Percentiles rank a stretch among this genome's conserved stretches.
These are phyloP conservation scores for Podocnemis expansa DNA, from an alignment of 2,113 vertebrate species.

Conservation along the genomic window DNA sequence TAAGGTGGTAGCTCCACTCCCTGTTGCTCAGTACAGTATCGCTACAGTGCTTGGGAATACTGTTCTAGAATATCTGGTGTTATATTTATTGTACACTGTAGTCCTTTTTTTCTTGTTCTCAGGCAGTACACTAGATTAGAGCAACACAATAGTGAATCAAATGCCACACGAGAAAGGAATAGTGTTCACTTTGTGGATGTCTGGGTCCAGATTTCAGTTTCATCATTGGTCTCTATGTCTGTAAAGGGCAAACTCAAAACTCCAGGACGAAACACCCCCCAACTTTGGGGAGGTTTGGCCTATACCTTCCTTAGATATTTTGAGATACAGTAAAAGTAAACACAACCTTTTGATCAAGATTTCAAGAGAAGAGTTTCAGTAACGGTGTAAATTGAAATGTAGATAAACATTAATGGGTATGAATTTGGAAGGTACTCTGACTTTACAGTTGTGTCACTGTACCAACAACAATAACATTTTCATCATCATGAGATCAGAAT, in stretches of 20 bases:
- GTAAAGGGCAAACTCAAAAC: background rate
- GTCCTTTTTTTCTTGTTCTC: background rate
- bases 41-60: background rate
- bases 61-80: slow-evolving; percentile 39
- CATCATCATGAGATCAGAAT: background rate
- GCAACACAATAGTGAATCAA: slow-evolving; percentile 20
- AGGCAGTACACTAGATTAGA: slow-evolving; percentile 49
- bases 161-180: background rate
- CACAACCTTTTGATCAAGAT: background rate
- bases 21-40: background rate
- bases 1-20: background rate
- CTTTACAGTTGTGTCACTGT: background rate
- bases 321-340: background rate
- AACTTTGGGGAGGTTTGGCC: rapidly evolving
- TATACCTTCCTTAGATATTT: too few relatives aligned
- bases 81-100: slow-evolving; percentile 18
- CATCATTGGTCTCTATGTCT: background rate
- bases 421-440: background rate
- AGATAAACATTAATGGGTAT: background rate
- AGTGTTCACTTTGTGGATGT: background rate
- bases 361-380: background rate
- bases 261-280: rapidly evolving
- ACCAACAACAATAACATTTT: background rate
- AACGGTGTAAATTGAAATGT: background rate
- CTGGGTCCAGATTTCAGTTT: slow-evolving; percentile 12